Conservation (phyloP, 2,888 invertebrate genomes). For the Clusia tigrina region DNA sequence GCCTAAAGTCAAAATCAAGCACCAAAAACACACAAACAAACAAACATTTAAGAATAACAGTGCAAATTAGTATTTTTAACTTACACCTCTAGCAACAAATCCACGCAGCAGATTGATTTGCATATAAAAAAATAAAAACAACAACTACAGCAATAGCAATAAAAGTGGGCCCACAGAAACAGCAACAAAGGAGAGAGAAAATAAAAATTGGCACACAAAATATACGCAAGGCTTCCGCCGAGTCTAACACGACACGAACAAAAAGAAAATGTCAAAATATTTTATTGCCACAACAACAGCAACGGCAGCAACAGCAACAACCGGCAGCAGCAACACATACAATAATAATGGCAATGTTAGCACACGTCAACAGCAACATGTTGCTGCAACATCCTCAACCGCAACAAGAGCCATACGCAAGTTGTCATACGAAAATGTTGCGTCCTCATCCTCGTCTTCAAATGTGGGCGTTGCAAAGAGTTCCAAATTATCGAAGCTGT, state of each 20-base stretch:
- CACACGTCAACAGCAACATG: constrained; percentile 20
- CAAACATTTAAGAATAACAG: constrained; percentile 8
- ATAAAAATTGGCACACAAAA: neutral
- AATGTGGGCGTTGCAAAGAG: constrained; percentile 17
- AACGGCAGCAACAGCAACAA: constrained; percentile 36
- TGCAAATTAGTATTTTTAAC: constrained; percentile 17
- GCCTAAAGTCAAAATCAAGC: constrained; percentile 12
- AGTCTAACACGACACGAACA: neutral
- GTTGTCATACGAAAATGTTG: constrained; percentile 44
- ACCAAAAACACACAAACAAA: constrained; percentile 21
- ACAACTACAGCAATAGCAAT: neutral
- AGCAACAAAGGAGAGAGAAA: neutral
- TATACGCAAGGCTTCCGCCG: neutral
- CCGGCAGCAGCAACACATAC: constrained; percentile 38
- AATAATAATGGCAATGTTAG: constrained; percentile 19
- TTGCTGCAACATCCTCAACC: constrained; percentile 30
- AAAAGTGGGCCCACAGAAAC: neutral
- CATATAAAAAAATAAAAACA: neutral
- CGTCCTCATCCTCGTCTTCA: constrained; percentile 25
- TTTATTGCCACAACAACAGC: constrained; percentile 42
- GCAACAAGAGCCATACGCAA: constrained; percentile 49
- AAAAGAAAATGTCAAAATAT: constrained; percentile 55
- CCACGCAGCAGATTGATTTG: neutral
- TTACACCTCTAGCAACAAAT: neutral
- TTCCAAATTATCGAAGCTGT: constrained; percentile 21